phyloP scores from a whole-genome alignment of 30 jellyfish, hydroid and myxozoan species.

The Turritopsis dohrnii region DNA sequence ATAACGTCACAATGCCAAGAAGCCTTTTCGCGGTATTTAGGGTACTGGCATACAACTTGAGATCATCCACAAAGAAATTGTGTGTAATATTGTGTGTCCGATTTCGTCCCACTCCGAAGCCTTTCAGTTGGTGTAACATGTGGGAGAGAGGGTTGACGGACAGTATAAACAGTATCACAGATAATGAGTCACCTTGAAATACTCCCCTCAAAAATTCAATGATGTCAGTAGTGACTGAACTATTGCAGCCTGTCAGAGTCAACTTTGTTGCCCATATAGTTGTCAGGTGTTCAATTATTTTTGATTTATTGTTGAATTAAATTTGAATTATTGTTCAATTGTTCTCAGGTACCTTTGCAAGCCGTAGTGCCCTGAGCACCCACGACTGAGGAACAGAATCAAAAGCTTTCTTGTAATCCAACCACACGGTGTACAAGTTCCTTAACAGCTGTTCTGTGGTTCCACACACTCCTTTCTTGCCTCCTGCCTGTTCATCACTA shows the following conservation, averaged over 20 bases:
- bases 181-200: neutral
- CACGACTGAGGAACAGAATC: neutral
- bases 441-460: neutral
- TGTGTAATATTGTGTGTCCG: neutral
- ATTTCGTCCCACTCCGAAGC: neutral
- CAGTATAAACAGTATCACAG: neutral
- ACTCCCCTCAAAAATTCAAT: neutral
- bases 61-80: slow-evolving; percentile 24
- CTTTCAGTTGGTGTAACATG: neutral
- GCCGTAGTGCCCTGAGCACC: neutral
- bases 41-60: slow-evolving; percentile 25
- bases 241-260: neutral
- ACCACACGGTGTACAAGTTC: neutral
- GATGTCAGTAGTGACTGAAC: neutral
- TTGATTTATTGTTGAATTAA: no score
- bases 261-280: neutral
- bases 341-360: neutral
- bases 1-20: slow-evolving; percentile 15
- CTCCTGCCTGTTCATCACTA: neutral
- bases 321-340: no score
- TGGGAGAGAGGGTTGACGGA: no score
- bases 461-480: neutral
- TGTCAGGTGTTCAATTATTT: no score
- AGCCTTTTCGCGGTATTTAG: slow-evolving; percentile 16
- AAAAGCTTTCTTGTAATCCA: neutral